phyloP scores from a whole-genome alignment of 2,888 invertebrate species.

The Mesoligia furuncula region DNA sequence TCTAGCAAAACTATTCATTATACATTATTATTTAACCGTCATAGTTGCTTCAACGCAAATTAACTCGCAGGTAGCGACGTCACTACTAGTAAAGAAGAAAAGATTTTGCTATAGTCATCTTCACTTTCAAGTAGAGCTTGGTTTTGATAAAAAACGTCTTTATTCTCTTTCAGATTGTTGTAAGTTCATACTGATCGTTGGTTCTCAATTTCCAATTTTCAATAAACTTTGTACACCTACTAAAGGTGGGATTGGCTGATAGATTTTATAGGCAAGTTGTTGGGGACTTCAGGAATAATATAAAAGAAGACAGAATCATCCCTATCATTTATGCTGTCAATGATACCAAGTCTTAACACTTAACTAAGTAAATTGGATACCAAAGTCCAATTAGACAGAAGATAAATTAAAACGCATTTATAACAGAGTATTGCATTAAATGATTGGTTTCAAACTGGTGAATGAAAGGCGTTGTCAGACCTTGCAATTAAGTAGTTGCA shows the following conservation, averaged over 20 bases:
- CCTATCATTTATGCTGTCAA: neutral
- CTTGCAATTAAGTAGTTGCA: slow-evolving; percentile 51
- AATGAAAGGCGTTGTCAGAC: slow-evolving; percentile 52
- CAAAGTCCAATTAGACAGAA: neutral
- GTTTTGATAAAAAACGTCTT: neutral
- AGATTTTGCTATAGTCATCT: neutral
- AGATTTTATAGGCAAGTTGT: too few relatives aligned
- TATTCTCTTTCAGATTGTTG: neutral
- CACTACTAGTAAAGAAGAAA: neutral
- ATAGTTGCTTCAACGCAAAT: neutral
- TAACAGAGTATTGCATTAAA: slow-evolving; percentile 27
- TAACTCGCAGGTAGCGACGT: neutral
- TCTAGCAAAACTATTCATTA: neutral
- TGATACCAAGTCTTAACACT: neutral
- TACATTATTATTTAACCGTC: slow-evolving; percentile 8
- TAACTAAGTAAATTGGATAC: neutral
- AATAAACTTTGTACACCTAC: neutral
- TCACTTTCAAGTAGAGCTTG: neutral
- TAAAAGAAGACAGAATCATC: neutral
- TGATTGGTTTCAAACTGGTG: slow-evolving; percentile 26
- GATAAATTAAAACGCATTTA: slow-evolving; percentile 15
- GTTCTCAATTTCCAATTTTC: neutral
- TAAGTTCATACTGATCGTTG: neutral
- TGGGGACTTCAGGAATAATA: too few relatives aligned
- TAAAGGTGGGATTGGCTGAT: too few relatives aligned